Conservation (phyloP, 2,113 vertebrate species). For the Laticauda colubrina region DNA sequence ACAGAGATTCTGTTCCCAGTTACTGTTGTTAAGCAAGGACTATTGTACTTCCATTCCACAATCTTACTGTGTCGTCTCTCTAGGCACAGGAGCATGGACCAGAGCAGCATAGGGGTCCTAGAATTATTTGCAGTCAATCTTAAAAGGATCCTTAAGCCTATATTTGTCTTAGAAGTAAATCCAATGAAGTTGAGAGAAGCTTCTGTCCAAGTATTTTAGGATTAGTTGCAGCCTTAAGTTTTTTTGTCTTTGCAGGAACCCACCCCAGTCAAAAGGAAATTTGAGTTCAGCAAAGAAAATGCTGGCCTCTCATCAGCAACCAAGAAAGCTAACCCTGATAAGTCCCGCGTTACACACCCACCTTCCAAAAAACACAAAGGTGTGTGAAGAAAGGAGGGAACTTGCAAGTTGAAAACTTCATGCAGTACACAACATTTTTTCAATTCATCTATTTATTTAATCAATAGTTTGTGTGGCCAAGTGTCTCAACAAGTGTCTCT, state of each 20-base stretch:
- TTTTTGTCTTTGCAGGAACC: constrained; percentile 58
- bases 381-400: constrained; percentile 25
- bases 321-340: constrained; percentile 63
- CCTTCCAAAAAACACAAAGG: constrained; percentile 69
- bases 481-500: neutral
- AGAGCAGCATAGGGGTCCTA: neutral
- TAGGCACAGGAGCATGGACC: neutral
- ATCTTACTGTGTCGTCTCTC: neutral
- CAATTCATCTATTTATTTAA: neutral
- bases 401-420: neutral
- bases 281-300: constrained; percentile 83
- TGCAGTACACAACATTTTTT: neutral
- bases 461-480: neutral
- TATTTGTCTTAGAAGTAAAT: neutral
- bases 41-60: neutral
- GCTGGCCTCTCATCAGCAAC: constrained; percentile 48
- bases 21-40: neutral
- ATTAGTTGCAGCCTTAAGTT: neutral
- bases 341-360: constrained; percentile 61
- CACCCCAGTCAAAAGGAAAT: constrained; percentile 79
- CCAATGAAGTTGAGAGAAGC: neutral
- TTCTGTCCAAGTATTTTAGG: neutral
- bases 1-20: neutral
- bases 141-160: neutral
- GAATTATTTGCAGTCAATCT: neutral